These are phyloP conservation scores for Andrena bucephala DNA, from an alignment of 2,888 invertebrate genomes.

Conservation along the genomic window DNA sequence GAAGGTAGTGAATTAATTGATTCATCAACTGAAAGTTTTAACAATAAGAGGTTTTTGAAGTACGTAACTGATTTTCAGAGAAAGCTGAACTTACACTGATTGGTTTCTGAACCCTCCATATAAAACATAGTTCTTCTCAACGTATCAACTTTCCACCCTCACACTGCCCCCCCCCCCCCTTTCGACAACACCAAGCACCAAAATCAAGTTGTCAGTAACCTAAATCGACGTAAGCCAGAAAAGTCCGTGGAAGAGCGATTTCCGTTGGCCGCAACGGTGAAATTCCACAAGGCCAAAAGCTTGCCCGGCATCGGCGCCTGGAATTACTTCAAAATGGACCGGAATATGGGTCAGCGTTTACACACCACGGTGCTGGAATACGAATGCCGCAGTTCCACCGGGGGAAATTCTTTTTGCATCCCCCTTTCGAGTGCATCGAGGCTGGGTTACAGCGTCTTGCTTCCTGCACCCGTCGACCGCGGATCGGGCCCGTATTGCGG, in stretches of 20 bases:
- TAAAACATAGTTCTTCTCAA: too few species aligned
- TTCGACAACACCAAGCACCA: background rate
- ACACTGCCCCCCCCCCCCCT: too few species aligned
- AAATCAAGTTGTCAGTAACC: background rate
- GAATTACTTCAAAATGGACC: slow-evolving; percentile 26
- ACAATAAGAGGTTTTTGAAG: too few species aligned
- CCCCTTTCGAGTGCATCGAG: background rate
- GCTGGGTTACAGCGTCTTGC: background rate
- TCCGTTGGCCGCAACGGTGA: background rate
- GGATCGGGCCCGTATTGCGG: slow-evolving; percentile 57
- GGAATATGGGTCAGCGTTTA: slow-evolving; percentile 57
- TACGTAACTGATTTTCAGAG: too few species aligned
- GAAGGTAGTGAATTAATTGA: too few species aligned
- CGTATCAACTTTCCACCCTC: too few species aligned
- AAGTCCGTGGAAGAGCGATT: background rate
- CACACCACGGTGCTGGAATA: slow-evolving; percentile 21
- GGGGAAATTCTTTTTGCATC: slow-evolving; percentile 23
- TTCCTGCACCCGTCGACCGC: slow-evolving; percentile 13
- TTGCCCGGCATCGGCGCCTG: background rate
- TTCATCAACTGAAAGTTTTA: too few species aligned
- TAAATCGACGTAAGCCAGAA: too few species aligned
- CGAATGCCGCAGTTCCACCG: slow-evolving; percentile 27
- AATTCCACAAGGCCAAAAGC: slow-evolving; percentile 16
- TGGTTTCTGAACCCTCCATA: too few species aligned
- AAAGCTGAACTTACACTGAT: too few species aligned